Evolutionary conservation across 2,113 vertebrate species (phyloP), one percentile per base, ranked within the genome.

Genomic region (Chaetura pelagica): DNA sequence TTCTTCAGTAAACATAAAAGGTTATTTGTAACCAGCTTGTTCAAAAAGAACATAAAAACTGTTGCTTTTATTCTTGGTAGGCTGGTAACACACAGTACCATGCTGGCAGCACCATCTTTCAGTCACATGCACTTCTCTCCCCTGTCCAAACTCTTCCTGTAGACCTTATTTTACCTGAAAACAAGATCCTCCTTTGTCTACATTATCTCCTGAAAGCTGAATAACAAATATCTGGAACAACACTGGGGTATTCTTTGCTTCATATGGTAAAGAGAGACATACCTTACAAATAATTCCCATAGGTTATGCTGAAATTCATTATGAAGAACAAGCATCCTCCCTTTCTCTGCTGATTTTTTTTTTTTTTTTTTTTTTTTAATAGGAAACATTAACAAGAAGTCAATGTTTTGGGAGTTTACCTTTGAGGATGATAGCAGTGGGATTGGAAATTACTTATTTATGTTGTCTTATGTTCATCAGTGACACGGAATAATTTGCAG

Each of bases 261-360:
- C 4, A 20, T 62, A n/a, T 3, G 12, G 78, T 30, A 51, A 35
- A 51, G 77, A 88, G 30, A 61, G 15, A 68, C 22, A 54, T 58
- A 73, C 9, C 23, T 49, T 86, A 78, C 22, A 58, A 95, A 72
- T 17, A 26, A 2, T 64, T 30, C 10, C 4, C 1, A 4, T 71
- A 94, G 93, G 93, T 92, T 93, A 90, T 90, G 95, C 75, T 90
- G 74, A 94, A 96, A 89, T 72, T 79, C 66, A 76, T 94, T 95
- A 77, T 29, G 15, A 52, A 77, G 52, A n/a, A 55, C 7, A 88
- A 26, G 32, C 0, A 0, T 29, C 24, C 5, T 81, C 26, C 22
- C 13, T 86, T 35, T 82, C 35, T 79, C 57, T 83, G 35, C 15
- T 84, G 29, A 88, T 5, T 7, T 84, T 93, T 51, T 27, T 73